Evolutionary conservation across 2,797 vertebrate species (phyloP), one percentile per base, ranked within the genome.

Genomic region (Peromyscus aztecus): DNA sequence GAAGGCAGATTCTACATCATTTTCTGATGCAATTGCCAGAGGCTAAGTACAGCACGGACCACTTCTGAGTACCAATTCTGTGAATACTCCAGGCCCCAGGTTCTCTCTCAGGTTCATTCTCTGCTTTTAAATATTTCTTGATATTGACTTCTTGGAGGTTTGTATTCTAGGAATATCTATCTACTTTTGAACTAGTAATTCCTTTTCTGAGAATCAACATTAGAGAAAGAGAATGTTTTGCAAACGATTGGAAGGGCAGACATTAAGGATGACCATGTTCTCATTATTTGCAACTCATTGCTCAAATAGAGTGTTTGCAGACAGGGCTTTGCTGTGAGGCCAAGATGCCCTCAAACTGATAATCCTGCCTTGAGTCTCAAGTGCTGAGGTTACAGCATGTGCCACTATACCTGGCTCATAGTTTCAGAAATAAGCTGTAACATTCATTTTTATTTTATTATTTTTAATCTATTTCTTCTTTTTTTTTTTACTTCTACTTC

Each of bases 11-110:
- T 37, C 31, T 31, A 11, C 46, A 40, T n/a, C 2, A 0, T 77
- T 11, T 14, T 34, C 10, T 78, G 78, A 5, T 0, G 23, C 37
- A 24, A 1, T 27, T 63, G n/a, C 37, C 29, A 7, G 1, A 59
- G 17, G 23, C 61, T 0, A 13, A 19, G 12, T 12, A 0, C 6
- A 65, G 34, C 19, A 0, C 0, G 57, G 65, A 21, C 4, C 29
- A 13, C 31, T 46, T 16, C 7, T 17, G 27, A 21, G 5, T 4
- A 2, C 1, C 43, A 8, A 1, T 14, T 40, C 57, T 19, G 19
- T 21, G 29, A 85, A 14, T 34, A 10, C 43, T 19, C 43, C 52
- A 6, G 40, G 10, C 13, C 11, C 24, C 43, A 49, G 27, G 40
- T 3, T 17, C 1, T 52, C 77, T 84, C 40, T n/a, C 84, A 0